Evolutionary conservation across 2,797 vertebrate genomes (phyloP).

Genomic region (Triplophysa yarkandensis): DNA sequence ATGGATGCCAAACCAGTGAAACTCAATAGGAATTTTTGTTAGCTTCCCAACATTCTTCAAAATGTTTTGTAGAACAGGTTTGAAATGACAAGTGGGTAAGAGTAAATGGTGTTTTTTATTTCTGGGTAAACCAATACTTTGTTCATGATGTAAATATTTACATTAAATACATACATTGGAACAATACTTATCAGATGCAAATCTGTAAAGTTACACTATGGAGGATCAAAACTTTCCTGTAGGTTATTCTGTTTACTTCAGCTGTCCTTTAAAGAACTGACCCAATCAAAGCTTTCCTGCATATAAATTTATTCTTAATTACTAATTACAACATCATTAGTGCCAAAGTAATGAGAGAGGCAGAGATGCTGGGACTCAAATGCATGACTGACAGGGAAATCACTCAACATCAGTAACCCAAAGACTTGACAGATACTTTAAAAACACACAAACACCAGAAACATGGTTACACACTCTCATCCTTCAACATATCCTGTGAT

Average conservation of each 20-base stretch:
- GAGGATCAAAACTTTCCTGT: neutral
- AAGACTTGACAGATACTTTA: slow-evolving; percentile 1
- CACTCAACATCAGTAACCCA: slow-evolving; percentile 66
- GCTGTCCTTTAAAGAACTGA: slow-evolving; percentile 69
- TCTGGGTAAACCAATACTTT: too few relatives aligned
- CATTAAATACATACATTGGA: too few relatives aligned
- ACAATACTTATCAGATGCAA: too few relatives aligned
- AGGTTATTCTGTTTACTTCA: slow-evolving; percentile 9
- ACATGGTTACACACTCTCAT: slow-evolving; percentile 16
- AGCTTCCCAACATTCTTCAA: too few relatives aligned
- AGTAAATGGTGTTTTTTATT: too few relatives aligned
- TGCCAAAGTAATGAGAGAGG: slow-evolving; percentile 74
- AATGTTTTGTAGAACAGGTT: too few relatives aligned
- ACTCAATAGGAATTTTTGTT: too few relatives aligned
- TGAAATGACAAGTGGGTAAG: too few relatives aligned
- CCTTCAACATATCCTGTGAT: neutral
- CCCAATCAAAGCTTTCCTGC: slow-evolving; percentile 74
- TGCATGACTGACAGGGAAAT: slow-evolving; percentile 74
- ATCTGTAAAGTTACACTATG: too few relatives aligned
- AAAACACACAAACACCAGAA: slow-evolving; percentile 19
- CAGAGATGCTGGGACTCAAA: slow-evolving; percentile 76
- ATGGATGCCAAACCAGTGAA: too few relatives aligned
- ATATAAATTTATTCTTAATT: slow-evolving; percentile 77
- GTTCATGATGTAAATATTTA: too few relatives aligned
- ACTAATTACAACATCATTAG: slow-evolving; percentile 81